Conservation (phyloP, 2,113 vertebrate species). For the Brachirus orientalis region DNA sequence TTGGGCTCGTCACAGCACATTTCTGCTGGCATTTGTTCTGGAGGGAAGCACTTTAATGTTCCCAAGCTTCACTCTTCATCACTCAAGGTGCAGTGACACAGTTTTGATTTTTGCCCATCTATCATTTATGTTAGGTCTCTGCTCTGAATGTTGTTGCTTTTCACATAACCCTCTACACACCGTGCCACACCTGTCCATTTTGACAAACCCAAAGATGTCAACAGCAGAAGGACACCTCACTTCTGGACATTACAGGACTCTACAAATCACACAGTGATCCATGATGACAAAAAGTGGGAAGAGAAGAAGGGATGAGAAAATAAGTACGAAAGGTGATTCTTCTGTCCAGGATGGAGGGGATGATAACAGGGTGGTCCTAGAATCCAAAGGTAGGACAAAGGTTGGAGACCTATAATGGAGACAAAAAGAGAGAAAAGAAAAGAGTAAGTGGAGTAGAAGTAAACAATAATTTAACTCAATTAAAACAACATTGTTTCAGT, state of each 20-base stretch:
- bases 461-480: too few relatives aligned
- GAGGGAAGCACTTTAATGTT: slow-evolving; percentile 33
- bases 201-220: neutral
- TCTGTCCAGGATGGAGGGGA: slow-evolving; percentile 9
- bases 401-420: slow-evolving; percentile 49
- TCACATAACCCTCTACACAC: neutral
- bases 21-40: neutral
- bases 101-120: neutral
- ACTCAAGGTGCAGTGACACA: fast-evolving
- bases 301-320: neutral
- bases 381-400: slow-evolving; percentile 24
- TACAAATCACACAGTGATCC: neutral
- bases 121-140: slow-evolving; percentile 4
- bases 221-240: neutral
- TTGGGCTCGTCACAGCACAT: neutral
- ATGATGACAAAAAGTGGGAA: slow-evolving; percentile 2
- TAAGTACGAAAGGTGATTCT: neutral
- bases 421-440: slow-evolving; percentile 10
- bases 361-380: neutral
- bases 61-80: neutral
- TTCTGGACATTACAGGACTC: neutral
- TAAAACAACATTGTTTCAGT: too few relatives aligned
- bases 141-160: neutral
- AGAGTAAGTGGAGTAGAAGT: neutral
- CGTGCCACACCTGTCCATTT: slow-evolving; percentile 1